These are phyloP conservation scores for Lithodes maja DNA, from an alignment of 2,888 invertebrate species.

Conservation along the genomic window DNA sequence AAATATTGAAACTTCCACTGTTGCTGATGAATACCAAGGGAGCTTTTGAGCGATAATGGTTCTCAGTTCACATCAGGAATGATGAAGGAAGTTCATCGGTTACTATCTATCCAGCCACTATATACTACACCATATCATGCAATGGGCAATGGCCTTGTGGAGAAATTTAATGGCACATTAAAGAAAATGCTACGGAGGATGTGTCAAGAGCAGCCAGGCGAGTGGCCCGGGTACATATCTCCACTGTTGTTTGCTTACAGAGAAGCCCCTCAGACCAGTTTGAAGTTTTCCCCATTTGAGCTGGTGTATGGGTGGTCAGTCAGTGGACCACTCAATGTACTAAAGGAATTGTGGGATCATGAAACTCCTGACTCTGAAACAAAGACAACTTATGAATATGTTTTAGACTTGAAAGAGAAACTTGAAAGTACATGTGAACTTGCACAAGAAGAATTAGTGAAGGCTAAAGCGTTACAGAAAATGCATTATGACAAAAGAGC, in stretches of 20 bases:
- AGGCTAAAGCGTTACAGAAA: neutral
- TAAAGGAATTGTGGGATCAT: neutral
- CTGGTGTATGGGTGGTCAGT: neutral
- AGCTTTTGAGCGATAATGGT: neutral
- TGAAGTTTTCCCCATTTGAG: neutral
- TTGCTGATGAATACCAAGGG: neutral
- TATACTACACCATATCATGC: neutral
- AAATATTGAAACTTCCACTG: neutral
- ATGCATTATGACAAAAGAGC: neutral
- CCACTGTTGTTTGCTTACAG: neutral
- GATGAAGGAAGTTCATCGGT: neutral
- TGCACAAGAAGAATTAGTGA: neutral
- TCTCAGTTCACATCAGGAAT: neutral
- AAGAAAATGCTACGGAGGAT: neutral
- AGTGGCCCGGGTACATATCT: neutral
- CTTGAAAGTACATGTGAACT: neutral
- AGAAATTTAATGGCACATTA: neutral
- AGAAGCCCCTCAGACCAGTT: neutral
- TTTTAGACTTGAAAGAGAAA: neutral
- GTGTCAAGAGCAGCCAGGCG: neutral
- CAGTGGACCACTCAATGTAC: neutral
- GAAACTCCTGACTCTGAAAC: neutral
- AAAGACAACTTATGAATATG: conserved; percentile 4
- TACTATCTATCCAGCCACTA: neutral
- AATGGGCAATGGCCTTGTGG: neutral